Evolutionary conservation across 2,113 vertebrate genomes (phyloP).

Genomic region (Nycticryphes semicollaris): DNA sequence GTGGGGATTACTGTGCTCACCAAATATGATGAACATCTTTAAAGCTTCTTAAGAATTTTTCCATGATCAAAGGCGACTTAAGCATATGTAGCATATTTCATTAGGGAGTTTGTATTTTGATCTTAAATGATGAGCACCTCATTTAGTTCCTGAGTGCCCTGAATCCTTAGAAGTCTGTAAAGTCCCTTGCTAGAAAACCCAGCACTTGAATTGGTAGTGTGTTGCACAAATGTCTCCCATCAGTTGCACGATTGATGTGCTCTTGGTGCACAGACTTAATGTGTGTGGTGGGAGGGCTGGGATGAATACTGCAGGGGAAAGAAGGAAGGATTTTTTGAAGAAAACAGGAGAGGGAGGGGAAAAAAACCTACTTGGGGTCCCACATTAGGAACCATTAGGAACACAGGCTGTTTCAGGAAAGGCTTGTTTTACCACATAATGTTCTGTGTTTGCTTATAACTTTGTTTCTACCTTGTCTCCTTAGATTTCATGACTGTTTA

Average conservation of each 20-base stretch:
- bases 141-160: background rate
- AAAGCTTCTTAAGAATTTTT: conserved; percentile 1
- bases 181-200: background rate
- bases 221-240: background rate
- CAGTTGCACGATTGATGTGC: background rate
- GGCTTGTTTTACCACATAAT: background rate
- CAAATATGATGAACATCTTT: background rate
- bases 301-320: background rate
- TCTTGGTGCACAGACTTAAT: background rate
- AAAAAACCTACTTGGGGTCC: background rate
- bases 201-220: background rate
- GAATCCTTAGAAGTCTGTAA: background rate
- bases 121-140: background rate
- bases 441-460: background rate
- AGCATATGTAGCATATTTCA: background rate
- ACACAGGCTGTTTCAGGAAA: background rate
- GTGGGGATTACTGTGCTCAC: background rate
- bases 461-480: background rate
- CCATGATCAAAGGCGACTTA: background rate
- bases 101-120: background rate
- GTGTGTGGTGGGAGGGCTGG: background rate
- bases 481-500: conserved; percentile 99
- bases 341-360: background rate
- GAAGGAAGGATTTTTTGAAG: background rate
- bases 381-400: background rate